phyloP scores from a whole-genome alignment of 2,888 invertebrate species.

The Chloromyia formosa region DNA sequence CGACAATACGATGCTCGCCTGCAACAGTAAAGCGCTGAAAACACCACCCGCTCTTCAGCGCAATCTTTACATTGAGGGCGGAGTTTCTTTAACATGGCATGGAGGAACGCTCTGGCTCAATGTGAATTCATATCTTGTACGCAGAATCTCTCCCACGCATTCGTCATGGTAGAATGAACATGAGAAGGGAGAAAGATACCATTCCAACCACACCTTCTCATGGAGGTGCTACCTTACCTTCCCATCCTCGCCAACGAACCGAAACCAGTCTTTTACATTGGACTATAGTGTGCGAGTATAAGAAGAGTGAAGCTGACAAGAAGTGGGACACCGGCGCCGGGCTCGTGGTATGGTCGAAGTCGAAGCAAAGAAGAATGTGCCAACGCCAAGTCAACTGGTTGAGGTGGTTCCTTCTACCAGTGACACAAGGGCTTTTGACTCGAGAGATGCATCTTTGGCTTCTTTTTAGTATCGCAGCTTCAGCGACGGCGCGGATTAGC shows the following conservation, averaged over 20 bases:
- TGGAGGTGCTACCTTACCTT: not conserved
- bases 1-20: not conserved
- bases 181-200: not conserved
- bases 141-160: conserved; percentile 34
- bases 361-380: not conserved
- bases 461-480: conserved; percentile 6
- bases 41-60: not conserved
- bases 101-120: not conserved
- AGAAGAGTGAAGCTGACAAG: not conserved
- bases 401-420: conserved; percentile 23
- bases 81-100: not conserved
- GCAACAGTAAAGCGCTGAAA: conserved; percentile 22
- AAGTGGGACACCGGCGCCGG: not conserved
- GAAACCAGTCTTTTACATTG: not conserved
- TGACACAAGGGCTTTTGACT: conserved; percentile 43
- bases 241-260: conserved; percentile 16
- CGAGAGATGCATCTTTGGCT: conserved; percentile 33
- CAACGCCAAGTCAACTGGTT: conserved; percentile 2
- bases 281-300: too few relatives aligned
- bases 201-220: conserved; percentile 10
- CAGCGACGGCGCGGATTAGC: conserved; percentile 38
- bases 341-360: not conserved
- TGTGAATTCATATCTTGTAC: not conserved
- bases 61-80: conserved; percentile 31
- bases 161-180: not conserved